Evolutionary conservation across 2,888 invertebrate species (phyloP).

Genomic region (Deroplatys truncata): DNA sequence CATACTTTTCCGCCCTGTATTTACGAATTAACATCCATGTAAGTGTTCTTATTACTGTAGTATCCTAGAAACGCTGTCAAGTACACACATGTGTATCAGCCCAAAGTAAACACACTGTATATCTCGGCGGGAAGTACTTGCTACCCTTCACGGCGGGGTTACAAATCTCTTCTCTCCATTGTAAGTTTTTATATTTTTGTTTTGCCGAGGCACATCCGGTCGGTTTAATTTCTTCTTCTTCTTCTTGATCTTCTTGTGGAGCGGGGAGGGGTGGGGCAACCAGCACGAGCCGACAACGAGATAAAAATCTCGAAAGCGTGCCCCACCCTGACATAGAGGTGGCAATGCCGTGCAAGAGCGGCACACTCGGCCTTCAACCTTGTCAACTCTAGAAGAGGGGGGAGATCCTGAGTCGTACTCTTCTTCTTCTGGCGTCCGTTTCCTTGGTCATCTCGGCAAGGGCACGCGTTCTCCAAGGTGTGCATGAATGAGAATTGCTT

Average conservation of each 20-base stretch:
- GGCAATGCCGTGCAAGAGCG: neutral
- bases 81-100: neutral
- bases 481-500: too few relatives aligned
- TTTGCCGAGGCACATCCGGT: constrained; percentile 1
- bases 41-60: too few relatives aligned
- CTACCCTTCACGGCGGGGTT: neutral
- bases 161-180: constrained; percentile 17
- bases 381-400: neutral
- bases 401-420: neutral
- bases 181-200: constrained; percentile 10
- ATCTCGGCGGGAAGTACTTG: neutral
- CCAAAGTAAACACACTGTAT: neutral
- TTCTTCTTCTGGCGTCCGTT: neutral
- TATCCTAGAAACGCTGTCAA: neutral
- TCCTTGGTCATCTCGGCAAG: neutral
- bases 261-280: constrained; percentile 7
- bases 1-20: too few relatives aligned
- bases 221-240: constrained; percentile 10
- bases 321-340: constrained; percentile 13
- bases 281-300: constrained; percentile 13
- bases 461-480: too few relatives aligned
- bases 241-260: neutral
- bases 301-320: constrained; percentile 15
- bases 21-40: too few relatives aligned
- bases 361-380: neutral